Evolutionary conservation across 2,888 invertebrate genomes (phyloP).

Genomic region (Eilema sororculum): DNA sequence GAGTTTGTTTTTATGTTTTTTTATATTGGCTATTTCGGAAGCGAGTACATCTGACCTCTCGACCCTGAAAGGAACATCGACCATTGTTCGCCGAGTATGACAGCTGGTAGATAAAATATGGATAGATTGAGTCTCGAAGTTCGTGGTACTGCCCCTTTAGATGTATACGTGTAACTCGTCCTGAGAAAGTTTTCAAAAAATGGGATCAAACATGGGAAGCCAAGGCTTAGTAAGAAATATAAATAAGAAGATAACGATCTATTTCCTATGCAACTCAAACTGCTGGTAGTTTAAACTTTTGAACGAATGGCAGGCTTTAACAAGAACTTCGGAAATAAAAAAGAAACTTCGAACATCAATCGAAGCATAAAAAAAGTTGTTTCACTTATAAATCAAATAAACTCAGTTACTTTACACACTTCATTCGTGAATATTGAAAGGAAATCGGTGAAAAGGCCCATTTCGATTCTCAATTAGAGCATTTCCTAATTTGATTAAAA

Average conservation of each 20-base stretch:
- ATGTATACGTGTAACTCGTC: not conserved
- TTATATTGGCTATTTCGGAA: too few species aligned
- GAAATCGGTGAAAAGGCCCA: constrained; percentile 39
- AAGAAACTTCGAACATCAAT: not conserved
- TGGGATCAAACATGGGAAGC: not conserved
- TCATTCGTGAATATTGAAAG: constrained; percentile 36
- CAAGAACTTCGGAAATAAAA: not conserved
- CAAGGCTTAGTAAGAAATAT: not conserved
- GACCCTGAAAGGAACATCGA: too few species aligned
- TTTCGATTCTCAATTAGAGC: constrained; percentile 49
- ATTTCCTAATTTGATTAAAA: constrained; percentile 55
- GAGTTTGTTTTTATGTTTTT: too few species aligned
- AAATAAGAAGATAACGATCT: not conserved
- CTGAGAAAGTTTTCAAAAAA: not conserved
- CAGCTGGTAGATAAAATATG: too few species aligned
- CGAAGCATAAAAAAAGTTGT: not conserved
- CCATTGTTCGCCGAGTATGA: too few species aligned
- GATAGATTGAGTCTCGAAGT: too few species aligned
- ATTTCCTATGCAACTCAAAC: not conserved
- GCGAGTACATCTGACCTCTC: too few species aligned
- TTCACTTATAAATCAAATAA: constrained; percentile 2
- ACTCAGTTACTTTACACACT: constrained; percentile 26
- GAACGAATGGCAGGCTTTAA: not conserved
- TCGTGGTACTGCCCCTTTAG: too few species aligned
- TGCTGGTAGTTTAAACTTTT: not conserved